Conservation (phyloP, 2,888 invertebrate genomes). For the Eudasyphora cyanicolor region DNA sequence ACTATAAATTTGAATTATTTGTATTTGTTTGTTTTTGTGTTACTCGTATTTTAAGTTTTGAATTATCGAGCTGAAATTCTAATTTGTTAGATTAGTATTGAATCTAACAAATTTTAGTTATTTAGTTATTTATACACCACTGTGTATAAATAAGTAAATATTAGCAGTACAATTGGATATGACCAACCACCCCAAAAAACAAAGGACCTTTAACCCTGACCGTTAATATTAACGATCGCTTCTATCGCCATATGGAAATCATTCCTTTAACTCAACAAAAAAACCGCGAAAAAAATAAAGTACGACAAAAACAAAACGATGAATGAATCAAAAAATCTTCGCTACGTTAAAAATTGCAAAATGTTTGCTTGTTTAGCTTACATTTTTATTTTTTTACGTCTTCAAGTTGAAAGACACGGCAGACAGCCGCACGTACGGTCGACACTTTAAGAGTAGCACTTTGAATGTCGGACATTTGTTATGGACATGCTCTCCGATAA, state of each 20-base stretch:
- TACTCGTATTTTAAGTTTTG: too few species aligned
- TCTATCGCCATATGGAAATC: conserved; percentile 49
- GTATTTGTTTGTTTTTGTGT: too few species aligned
- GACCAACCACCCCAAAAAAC: background rate
- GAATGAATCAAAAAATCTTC: conserved; percentile 13
- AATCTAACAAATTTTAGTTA: too few species aligned
- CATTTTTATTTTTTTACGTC: background rate
- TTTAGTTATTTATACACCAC: too few species aligned
- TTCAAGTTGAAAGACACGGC: background rate
- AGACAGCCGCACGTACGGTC: background rate
- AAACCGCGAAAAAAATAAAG: too few species aligned
- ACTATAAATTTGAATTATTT: too few species aligned
- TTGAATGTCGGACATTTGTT: background rate
- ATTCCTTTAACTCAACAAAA: conserved; percentile 30
- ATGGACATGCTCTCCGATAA: background rate
- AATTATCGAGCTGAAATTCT: too few species aligned
- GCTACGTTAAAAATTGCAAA: conserved; percentile 2
- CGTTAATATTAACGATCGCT: conserved; percentile 45
- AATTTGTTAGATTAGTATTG: too few species aligned
- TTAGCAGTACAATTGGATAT: too few species aligned
- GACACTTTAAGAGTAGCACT: background rate
- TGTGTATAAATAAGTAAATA: too few species aligned
- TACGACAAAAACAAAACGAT: background rate
- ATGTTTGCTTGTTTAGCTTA: background rate
- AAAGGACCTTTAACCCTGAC: conserved; percentile 44